Base-by-base conservation (phyloP, 2,797 vertebrate species). In the Acridotheres tristis region DNA sequence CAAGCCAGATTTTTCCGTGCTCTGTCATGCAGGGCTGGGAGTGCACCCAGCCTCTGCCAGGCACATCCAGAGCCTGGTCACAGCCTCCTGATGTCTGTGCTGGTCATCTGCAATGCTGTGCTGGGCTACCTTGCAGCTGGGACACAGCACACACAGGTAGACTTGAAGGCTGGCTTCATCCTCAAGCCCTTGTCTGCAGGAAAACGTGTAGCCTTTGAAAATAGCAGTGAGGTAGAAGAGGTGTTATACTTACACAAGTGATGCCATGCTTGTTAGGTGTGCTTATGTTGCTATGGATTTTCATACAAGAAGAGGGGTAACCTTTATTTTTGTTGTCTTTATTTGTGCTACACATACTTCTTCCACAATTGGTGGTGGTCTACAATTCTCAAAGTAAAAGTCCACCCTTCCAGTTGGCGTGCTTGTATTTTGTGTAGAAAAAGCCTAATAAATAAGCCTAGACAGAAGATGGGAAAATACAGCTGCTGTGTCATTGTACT, bases 161-260 rank as follows among this genome's bases (percentile, higher is more conserved):
- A 30, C 42, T 63, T 19, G 1, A 25, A 43, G 34, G 20, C 36
- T 77, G 66, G 10, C 40, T 25, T 51, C 4, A 4, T 81, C 32
- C 55, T 86, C 25, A 10, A 66, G 47, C 23, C 19, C 36, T 45
- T 2, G 1, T 22, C 47, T 42, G 34, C 23, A 4, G 7, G 43
- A 20, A 38, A 42, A 43, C 29, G 5, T 14, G 34, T n/a, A 80
- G 27, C 19, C 4, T 0, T 16, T 78, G 78, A 17, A n/a, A 58
- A 25, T 1, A 27, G 30, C 36, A 16, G 10, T 4, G 21, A 6
- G 17, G 5, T 3, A 81, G 40, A 77, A 67, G 68, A 42, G 10
- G 18, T 63, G 15, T 45, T 51, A 10, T 1, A 10, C 29, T 38
- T 27, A 27, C n/a, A 61, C 30, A 42, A 59, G 30, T 0, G 0